Evolutionary conservation across 35 echinoderm and acorn worm genomes (phyloP).

Genomic region (Eucidaris tribuloides): DNA sequence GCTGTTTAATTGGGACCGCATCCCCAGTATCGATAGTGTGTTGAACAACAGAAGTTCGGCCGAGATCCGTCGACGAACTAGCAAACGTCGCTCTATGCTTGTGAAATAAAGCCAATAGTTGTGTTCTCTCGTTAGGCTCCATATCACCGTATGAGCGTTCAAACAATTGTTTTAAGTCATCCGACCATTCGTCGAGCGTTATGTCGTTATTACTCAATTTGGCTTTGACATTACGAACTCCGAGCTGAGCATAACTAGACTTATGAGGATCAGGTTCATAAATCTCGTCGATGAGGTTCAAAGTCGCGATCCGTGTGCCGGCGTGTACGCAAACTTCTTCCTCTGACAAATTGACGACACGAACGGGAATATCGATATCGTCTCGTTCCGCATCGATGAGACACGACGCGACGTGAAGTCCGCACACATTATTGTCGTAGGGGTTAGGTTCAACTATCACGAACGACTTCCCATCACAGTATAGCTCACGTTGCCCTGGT

Average conservation of each 20-base stretch:
- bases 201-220: not conserved
- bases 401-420: not conserved
- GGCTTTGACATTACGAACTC: not conserved
- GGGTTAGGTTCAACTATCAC: not conserved
- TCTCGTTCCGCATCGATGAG: not conserved
- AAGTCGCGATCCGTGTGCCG: not conserved
- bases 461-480: not conserved
- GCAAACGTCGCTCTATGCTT: constrained; percentile 18
- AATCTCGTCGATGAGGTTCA: not conserved
- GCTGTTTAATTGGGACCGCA: constrained; percentile 44
- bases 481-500: no score
- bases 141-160: not conserved
- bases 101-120: not conserved
- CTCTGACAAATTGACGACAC: not conserved
- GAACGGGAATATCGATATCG: not conserved
- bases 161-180: not conserved
- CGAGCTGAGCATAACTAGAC: no score
- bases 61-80: constrained; percentile 44
- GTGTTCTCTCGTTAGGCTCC: not conserved
- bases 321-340: not conserved
- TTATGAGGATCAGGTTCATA: no score
- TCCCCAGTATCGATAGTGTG: constrained; percentile 34
- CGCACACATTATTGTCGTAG: not conserved
- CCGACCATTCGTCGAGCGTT: not conserved
- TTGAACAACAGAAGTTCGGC: constrained; percentile 38